Evolutionary conservation across 92 coral and sea anemone species (phyloP).

Genomic region (Porites rus): DNA sequence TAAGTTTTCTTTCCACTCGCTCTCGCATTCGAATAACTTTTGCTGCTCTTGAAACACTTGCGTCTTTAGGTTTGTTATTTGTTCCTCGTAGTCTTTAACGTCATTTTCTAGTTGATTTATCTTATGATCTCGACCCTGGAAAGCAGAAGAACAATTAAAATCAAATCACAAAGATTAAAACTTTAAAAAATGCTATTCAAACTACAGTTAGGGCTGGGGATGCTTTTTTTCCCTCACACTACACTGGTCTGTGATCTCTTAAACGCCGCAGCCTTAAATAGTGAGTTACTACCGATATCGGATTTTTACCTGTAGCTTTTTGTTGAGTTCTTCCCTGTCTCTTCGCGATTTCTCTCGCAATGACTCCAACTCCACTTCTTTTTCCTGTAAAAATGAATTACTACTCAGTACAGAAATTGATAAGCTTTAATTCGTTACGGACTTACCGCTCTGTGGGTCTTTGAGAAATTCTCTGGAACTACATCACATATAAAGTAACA

Average conservation of each 20-base stretch:
- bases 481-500: too few species aligned
- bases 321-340: constrained; percentile 70
- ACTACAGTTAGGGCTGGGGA: too few species aligned
- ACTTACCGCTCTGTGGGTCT: too few species aligned
- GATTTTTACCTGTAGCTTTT: constrained; percentile 69
- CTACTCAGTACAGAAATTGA: too few species aligned
- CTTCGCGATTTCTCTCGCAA: constrained; percentile 78
- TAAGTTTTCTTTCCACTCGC: constrained; percentile 69
- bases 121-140: constrained; percentile 76
- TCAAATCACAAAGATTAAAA: background rate
- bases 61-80: constrained; percentile 67
- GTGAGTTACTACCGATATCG: too few species aligned
- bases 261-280: too few species aligned
- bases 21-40: constrained; percentile 72
- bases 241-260: too few species aligned
- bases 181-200: background rate
- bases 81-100: constrained; percentile 76
- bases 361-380: constrained; percentile 75
- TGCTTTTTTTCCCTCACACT: too few species aligned
- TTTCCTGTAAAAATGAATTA: constrained; percentile 57
- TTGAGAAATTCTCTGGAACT: too few species aligned
- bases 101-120: constrained; percentile 71
- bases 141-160: constrained; percentile 1
- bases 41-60: constrained; percentile 89
- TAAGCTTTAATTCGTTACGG: too few species aligned